Evolutionary conservation across 2,113 vertebrate species (phyloP).

Genomic region (Cheilinus undulatus): DNA sequence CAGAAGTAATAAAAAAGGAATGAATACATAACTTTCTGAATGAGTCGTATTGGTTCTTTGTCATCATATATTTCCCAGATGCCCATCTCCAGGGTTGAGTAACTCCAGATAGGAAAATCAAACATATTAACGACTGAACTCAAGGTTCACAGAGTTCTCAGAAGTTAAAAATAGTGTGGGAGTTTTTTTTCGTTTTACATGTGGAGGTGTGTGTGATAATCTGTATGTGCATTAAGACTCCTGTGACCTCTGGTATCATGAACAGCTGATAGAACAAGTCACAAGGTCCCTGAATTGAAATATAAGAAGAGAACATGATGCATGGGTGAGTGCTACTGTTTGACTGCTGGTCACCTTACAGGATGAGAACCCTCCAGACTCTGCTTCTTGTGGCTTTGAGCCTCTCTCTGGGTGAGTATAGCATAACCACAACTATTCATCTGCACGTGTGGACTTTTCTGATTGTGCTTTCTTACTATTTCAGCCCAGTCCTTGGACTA

Average conservation of each 20-base stretch:
- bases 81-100: neutral
- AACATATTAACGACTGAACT: neutral
- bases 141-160: neutral
- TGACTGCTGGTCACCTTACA: constrained; percentile 1
- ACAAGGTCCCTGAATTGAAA: constrained; percentile 12
- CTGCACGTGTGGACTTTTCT: neutral
- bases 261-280: constrained; percentile 48
- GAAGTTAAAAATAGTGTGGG: constrained; percentile 13
- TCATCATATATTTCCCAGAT: neutral
- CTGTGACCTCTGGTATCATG: constrained; percentile 21
- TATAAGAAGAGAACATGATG: constrained; percentile 45
- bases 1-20: neutral
- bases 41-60: neutral
- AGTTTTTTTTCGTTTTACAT: constrained; percentile 11
- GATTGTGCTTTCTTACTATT: neutral
- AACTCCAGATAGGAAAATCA: neutral
- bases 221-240: neutral
- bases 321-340: neutral
- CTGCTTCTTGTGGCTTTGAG: constrained; percentile 58
- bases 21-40: neutral
- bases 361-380: constrained; percentile 63
- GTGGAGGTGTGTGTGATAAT: constrained; percentile 19
- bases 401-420: constrained; percentile 72
- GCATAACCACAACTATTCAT: neutral
- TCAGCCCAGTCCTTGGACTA: constrained; percentile 55